Percentiles rank a stretch among this genome's conserved stretches.
These are phyloP conservation scores for Sebastes matsubarae DNA, from an alignment of 2,797 vertebrate genomes.

Conservation along the genomic window DNA sequence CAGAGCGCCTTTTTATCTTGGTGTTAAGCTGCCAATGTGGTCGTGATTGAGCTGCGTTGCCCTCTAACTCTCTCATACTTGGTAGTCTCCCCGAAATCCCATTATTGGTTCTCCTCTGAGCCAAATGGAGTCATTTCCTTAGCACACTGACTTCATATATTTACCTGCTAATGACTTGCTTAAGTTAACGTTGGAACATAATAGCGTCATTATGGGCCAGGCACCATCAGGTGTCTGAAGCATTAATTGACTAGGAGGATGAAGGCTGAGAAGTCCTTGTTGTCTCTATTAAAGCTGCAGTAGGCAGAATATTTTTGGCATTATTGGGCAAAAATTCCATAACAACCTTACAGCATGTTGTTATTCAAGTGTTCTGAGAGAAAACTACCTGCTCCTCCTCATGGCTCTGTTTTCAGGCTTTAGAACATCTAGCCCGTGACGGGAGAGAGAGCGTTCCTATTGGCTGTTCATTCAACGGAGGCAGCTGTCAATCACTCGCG, in stretches of 20 bases:
- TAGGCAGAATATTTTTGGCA: no score
- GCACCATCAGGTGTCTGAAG: constrained; percentile 72
- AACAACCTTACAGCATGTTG: no score
- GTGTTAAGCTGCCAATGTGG: constrained; percentile 14
- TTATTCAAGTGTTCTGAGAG: no score
- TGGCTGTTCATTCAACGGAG: no score
- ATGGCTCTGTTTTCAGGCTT: no score
- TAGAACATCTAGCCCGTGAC: no score
- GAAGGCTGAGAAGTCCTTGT: constrained; percentile 17
- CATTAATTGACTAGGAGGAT: constrained; percentile 69
- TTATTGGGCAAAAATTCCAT: no score
- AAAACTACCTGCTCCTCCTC: no score
- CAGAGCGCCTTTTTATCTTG: constrained; percentile 18
- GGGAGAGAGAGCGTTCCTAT: no score
- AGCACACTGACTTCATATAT: constrained; percentile 66
- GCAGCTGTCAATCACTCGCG: no score
- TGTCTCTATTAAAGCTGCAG: background rate
- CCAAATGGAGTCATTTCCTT: constrained; percentile 63
- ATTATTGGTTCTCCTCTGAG: constrained; percentile 53
- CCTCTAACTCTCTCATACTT: constrained; percentile 18
- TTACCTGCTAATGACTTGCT: constrained; percentile 73
- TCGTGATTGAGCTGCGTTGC: constrained; percentile 40
- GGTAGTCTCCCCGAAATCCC: constrained; percentile 32
- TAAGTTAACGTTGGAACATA: constrained; percentile 73
- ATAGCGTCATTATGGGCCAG: constrained; percentile 73